Evolutionary conservation across 2,888 invertebrate species (phyloP), one percentile per base, ranked within the genome.

Genomic region (Pristionchus mayeri): DNA sequence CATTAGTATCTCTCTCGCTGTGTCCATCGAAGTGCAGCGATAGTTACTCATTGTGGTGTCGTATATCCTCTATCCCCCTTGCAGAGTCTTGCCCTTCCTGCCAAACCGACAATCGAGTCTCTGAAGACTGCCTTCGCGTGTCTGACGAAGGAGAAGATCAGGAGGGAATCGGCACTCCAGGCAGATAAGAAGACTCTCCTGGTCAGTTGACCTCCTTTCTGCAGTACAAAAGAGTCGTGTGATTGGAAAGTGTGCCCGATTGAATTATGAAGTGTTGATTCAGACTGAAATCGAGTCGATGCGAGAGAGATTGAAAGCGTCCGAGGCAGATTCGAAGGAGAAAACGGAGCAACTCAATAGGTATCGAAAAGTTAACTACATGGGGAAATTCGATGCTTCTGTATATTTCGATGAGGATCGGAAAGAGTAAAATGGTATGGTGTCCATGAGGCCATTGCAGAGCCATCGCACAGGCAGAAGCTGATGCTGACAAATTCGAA

Each of bases 161-260:
- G 96, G 71, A 95, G 96, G 95, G 97, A 97, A 93, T 95, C 96
- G 81, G 96, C 95, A 67, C 96, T 96, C 93, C 95, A 96, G 67
- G 93, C 93, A n/a, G 94, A 94, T 85, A 93, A 94, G 86, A 94
- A 93, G 86, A 91, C 92, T 79, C 89, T 94, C 18, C 90, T 93
- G 90, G 90, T 90, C 27, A 7, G 94, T 93, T 85, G 1, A n/a
- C 13, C 18, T 44, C 3, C 11, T 34, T 18, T 67, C 18, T 34
- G 34, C 52, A 16, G 4, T 11, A 27, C n/a, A 57, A 57, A 24
- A n/a, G 27, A 57, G n/a, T 57, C 27, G 57, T 57, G 54, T 4
- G 13, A 13, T 30, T 30, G 34, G 30, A 16, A 21, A n/a, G 21
- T 13, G 54, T 54, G 21, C 54, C 7, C n/a, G 4, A 16, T 13